Base-by-base conservation (phyloP, 2,113 vertebrate genomes). In the Notothenia rossii region DNA sequence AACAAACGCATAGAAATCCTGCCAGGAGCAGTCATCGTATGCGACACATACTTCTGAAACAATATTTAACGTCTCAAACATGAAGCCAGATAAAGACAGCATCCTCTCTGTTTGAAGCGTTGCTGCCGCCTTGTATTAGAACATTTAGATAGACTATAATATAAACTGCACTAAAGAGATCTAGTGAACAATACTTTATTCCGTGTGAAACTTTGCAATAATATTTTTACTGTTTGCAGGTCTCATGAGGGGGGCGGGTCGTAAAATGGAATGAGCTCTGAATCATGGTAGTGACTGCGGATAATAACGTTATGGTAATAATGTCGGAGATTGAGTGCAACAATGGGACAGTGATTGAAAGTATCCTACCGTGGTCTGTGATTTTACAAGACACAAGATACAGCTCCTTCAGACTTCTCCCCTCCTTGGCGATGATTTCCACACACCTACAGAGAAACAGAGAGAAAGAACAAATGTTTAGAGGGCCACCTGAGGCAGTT, bases 361-460 rank as follows among this genome's bases (percentile, higher is more conserved):
- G 81, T 74, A 72, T 94, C 96, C 85, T 97, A 99, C 98, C 98
- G 85, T 97, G 95, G 91, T 99, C 98, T 67, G 98, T 99, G 95
- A 99, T 98, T 94, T 99, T 99, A 94, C 98, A 99, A 79, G 98
- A 99, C 78, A 99, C 98, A 67, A 99, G 95, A 83, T 99, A 99
- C 18, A 99, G 96, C 90, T 99, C 98, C 94, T 97, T 99, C 82
- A 99, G 94, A 81, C 96, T 98, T 70, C 91, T 94, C 43, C 98
- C 98, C 93, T 99, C 98, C 95, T 98, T 99, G 90, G 98, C 98
- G 72, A 99, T 99, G 92, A 99, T 98, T 92, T 99, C 98, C 91
- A 99, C 98, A 93, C 98, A 99, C 90, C 98, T 99, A 94, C 77
- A 94, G 76, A 95, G 51, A 95, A n/a, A 94, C 14, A 92, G 0